Conservation (phyloP, 2,888 invertebrate species). For the Amphipyra tragopoginis region DNA sequence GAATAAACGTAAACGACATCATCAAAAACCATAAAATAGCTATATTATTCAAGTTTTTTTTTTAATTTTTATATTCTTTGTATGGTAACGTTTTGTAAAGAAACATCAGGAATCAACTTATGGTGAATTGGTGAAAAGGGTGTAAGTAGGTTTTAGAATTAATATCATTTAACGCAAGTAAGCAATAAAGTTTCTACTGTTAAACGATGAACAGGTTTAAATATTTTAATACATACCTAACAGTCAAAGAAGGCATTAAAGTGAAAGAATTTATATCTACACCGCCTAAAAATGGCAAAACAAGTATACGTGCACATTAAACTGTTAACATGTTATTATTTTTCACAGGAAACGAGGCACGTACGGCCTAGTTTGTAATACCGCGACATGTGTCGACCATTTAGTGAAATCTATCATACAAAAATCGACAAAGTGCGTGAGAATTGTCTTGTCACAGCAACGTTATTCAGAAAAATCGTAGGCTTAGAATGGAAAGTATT, state of each 20-base stretch:
- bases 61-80: too few species aligned
- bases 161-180: constrained; percentile 27
- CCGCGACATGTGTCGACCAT: neutral
- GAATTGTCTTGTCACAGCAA: neutral
- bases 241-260: constrained; percentile 6
- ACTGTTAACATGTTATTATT: neutral
- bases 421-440: too few species aligned
- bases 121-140: too few species aligned
- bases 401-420: too few species aligned
- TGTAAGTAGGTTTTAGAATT: constrained; percentile 24
- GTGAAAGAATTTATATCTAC: constrained; percentile 9
- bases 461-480: constrained; percentile 9
- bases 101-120: too few species aligned
- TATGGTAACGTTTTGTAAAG: too few species aligned
- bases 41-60: too few species aligned
- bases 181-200: constrained; percentile 38
- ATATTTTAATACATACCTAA: constrained; percentile 20
- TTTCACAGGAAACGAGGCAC: constrained; percentile 25
- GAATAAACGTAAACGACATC: too few species aligned
- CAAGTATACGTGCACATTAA: neutral
- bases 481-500: constrained; percentile 54
- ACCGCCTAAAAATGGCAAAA: neutral
- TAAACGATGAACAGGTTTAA: constrained; percentile 31
- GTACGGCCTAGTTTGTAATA: neutral
- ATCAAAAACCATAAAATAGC: too few species aligned